phyloP scores from a whole-genome alignment of 2,888 invertebrate genomes.

The Pantelozetes paolii region DNA sequence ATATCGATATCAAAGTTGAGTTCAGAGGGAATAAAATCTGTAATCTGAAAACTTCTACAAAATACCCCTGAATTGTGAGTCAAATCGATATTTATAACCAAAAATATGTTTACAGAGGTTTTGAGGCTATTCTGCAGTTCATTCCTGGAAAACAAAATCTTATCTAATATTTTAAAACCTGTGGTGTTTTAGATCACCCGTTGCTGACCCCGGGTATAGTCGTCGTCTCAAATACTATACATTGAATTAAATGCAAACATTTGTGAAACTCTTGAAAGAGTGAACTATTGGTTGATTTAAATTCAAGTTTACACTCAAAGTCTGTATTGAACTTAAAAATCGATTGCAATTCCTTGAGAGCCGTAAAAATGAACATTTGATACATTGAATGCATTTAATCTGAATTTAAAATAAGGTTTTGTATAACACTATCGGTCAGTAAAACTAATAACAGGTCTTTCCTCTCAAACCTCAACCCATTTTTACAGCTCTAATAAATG shows the following conservation, averaged over 20 bases:
- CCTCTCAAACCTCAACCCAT: not conserved
- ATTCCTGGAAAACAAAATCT: no score
- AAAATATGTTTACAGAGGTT: no score
- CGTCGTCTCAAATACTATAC: no score
- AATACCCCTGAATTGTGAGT: no score
- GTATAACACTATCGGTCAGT: not conserved
- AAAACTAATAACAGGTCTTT: not conserved
- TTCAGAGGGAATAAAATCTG: no score
- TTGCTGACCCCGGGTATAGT: no score
- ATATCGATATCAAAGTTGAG: no score
- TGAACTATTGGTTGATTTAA: not conserved
- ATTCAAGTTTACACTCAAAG: not conserved
- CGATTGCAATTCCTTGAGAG: not conserved
- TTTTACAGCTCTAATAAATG: not conserved
- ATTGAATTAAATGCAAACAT: not conserved
- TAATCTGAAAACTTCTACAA: no score
- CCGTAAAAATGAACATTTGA: not conserved
- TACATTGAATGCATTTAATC: not conserved
- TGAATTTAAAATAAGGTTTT: not conserved
- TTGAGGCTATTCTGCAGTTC: no score
- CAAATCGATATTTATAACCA: no score
- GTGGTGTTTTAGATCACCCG: no score
- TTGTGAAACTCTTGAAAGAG: not conserved
- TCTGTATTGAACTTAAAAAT: not conserved
- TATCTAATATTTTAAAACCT: no score